Evolutionary conservation across 2,797 vertebrate species (phyloP).

Genomic region (Antrozous pallidus): DNA sequence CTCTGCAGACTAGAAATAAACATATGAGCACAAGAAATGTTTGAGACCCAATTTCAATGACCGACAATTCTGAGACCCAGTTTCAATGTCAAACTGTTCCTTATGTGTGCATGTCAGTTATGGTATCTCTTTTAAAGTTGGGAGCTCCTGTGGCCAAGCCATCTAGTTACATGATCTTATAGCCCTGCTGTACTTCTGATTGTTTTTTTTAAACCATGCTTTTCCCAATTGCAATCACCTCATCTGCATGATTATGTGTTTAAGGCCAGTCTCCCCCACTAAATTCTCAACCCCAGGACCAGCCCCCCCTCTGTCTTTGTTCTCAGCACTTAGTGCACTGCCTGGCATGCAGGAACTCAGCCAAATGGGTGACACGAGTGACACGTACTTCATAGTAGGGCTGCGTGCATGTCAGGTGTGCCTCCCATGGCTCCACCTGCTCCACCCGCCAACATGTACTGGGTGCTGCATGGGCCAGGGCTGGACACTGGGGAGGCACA

Average conservation of each 20-base stretch:
- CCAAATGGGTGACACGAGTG: background rate
- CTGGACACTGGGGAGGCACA: background rate
- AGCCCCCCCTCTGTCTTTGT: background rate
- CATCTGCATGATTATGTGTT: background rate
- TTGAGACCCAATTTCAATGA: no score
- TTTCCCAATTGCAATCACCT: background rate
- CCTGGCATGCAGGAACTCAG: background rate
- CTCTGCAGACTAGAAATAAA: no score
- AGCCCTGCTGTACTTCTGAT: background rate
- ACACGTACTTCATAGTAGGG: background rate
- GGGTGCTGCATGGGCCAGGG: background rate
- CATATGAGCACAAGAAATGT: no score
- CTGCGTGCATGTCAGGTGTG: fast-evolving
- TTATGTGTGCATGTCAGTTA: no score
- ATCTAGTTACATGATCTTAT: background rate
- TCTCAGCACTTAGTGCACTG: background rate
- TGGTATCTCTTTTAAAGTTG: slow-evolving; percentile 12
- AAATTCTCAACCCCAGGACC: background rate
- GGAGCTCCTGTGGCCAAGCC: background rate
- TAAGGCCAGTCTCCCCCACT: background rate
- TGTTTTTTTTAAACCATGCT: background rate
- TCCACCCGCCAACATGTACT: background rate
- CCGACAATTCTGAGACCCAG: no score
- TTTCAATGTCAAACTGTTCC: no score
- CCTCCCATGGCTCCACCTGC: background rate